Evolutionary conservation across 2,888 invertebrate species (phyloP).

Genomic region (Apamea monoglypha): DNA sequence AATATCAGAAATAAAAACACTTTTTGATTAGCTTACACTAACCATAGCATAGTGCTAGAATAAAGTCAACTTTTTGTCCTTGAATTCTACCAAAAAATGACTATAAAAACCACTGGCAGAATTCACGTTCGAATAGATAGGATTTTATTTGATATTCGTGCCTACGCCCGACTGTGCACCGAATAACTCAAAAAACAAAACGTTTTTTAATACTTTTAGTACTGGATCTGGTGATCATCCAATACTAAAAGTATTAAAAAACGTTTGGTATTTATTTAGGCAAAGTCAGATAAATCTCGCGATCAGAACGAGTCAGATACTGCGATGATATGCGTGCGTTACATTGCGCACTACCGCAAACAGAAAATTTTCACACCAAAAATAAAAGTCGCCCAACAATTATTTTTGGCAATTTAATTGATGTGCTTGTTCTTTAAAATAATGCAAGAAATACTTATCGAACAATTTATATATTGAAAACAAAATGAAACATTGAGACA

Average conservation of each 20-base stretch:
- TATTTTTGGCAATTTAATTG: too few species aligned
- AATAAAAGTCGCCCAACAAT: not conserved
- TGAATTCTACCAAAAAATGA: constrained; percentile 18
- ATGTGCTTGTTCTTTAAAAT: too few species aligned
- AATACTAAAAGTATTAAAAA: too few species aligned
- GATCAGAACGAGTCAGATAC: too few species aligned
- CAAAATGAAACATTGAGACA: too few species aligned
- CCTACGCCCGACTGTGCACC: constrained; percentile 23
- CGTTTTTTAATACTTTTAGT: not conserved
- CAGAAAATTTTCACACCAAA: not conserved
- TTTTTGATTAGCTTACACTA: constrained; percentile 17
- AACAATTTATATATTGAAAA: too few species aligned
- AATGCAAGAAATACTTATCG: too few species aligned
- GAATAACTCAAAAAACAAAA: constrained; percentile 40
- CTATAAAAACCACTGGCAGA: constrained; percentile 35
- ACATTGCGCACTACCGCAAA: not conserved
- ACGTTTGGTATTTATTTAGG: too few species aligned
- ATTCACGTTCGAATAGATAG: constrained; percentile 36
- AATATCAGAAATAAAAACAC: constrained; percentile 6
- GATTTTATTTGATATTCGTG: constrained; percentile 58
- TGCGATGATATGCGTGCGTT: too few species aligned
- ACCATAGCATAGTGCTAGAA: not conserved
- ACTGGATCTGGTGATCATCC: too few species aligned
- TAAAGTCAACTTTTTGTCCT: constrained; percentile 19
- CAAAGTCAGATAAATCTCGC: too few species aligned